phyloP scores from a whole-genome alignment of 2,888 invertebrate genomes.

The Candidula unifasciata region DNA sequence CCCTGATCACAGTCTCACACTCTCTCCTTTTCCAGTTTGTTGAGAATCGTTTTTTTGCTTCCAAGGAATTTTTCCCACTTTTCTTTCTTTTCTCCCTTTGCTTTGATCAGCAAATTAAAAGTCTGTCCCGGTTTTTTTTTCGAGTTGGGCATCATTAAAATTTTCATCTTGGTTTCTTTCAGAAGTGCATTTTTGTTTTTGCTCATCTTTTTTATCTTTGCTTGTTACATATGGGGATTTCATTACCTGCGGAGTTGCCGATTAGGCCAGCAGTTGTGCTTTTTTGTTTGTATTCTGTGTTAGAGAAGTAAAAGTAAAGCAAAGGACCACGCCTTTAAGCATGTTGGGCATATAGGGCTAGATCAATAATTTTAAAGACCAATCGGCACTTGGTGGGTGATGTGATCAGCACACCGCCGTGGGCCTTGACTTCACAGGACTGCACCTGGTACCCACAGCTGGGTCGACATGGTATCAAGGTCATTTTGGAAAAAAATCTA shows the following conservation, averaged over 20 bases:
- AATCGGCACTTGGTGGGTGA: too few relatives aligned
- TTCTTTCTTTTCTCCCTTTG: not conserved
- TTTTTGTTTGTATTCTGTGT: not conserved
- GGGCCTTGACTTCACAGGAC: too few relatives aligned
- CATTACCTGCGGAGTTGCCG: conserved; percentile 4
- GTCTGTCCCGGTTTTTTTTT: conserved; percentile 33
- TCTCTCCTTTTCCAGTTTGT: conserved; percentile 12
- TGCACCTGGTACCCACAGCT: too few relatives aligned
- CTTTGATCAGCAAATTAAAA: conserved; percentile 42
- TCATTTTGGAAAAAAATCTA: too few relatives aligned
- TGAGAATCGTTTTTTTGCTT: conserved; percentile 20
- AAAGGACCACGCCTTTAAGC: too few relatives aligned
- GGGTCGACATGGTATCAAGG: too few relatives aligned
- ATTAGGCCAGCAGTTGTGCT: not conserved
- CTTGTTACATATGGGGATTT: conserved; percentile 20
- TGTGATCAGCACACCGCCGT: too few relatives aligned
- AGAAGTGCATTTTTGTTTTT: conserved; percentile 2
- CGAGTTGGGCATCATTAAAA: conserved; percentile 4
- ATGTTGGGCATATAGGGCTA: too few relatives aligned
- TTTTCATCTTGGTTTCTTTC: conserved; percentile 23
- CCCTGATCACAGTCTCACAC: conserved; percentile 27
- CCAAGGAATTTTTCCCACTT: not conserved
- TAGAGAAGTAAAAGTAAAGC: not conserved
- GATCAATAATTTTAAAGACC: too few relatives aligned
- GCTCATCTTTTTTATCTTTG: not conserved